A percentile compares a stretch with the other conserved stretches of the same genome.
Conservation (phyloP, 2,113 vertebrate species). For the Antechinus flavipes region DNA sequence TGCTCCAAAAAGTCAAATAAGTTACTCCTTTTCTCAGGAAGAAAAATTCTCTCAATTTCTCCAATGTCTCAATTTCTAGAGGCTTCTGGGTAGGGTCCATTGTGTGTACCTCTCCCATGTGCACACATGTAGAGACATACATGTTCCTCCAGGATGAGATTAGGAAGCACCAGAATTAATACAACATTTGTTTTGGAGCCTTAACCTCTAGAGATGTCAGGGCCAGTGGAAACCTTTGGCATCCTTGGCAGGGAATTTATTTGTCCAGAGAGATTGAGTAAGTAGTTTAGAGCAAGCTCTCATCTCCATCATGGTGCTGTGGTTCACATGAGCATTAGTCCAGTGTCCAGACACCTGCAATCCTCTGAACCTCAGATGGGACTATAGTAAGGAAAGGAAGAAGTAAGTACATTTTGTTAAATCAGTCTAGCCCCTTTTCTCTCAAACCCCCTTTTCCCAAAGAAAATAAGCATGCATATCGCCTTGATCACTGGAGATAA, state of each 20-base stretch:
- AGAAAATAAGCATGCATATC: neutral
- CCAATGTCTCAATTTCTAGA: neutral
- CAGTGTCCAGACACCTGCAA: neutral
- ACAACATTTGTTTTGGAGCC: neutral
- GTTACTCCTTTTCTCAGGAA: neutral
- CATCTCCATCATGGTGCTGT: neutral
- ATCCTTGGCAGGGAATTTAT: neutral
- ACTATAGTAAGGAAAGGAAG: neutral
- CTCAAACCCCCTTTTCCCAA: neutral
- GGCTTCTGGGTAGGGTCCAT: neutral
- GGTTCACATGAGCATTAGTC: neutral
- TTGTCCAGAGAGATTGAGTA: neutral
- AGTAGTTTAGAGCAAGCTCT: neutral
- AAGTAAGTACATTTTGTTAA: neutral
- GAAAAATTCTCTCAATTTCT: neutral
- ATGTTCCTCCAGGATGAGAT: neutral
- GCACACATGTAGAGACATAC: neutral
- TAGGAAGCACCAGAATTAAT: neutral
- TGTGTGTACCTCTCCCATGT: neutral
- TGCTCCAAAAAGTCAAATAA: neutral
- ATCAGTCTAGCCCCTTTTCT: neutral
- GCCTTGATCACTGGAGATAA: neutral
- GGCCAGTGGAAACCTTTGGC: neutral
- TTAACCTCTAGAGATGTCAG: neutral
- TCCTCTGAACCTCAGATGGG: neutral